These are phyloP conservation scores for Sanderia malayensis DNA, from an alignment of 30 jellyfish, hydroid and myxozoan species.

Conservation along the genomic window DNA sequence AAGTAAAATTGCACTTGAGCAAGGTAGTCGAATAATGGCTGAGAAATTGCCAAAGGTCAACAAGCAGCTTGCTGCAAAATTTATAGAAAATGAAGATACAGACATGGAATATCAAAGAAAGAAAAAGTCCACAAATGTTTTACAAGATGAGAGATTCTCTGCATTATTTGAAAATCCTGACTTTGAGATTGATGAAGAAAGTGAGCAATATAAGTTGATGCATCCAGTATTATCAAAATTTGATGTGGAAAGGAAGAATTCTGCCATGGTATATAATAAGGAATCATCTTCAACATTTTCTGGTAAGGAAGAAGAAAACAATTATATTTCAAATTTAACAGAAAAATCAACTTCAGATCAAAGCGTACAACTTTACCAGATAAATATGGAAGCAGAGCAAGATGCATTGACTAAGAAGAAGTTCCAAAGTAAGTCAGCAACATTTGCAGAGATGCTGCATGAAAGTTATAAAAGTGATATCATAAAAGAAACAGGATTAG, in stretches of 20 bases:
- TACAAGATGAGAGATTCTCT: conserved; percentile 91
- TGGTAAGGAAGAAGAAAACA: conserved; percentile 57
- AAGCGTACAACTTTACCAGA: conserved; percentile 59
- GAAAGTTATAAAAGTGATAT: conserved; percentile 33
- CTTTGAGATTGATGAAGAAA: conserved; percentile 93
- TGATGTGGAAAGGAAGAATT: conserved; percentile 61
- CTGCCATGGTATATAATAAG: neutral
- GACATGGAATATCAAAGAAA: conserved; percentile 37
- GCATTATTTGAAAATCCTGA: conserved; percentile 89
- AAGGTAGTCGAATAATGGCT: conserved; percentile 76
- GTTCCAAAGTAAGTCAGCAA: too few species aligned
- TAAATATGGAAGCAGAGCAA: conserved; percentile 27
- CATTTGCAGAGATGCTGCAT: conserved; percentile 71
- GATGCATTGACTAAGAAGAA: neutral
- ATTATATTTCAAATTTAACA: conserved; percentile 39
- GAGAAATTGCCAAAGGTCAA: conserved; percentile 91
- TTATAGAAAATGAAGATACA: conserved; percentile 55
- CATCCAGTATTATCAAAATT: conserved; percentile 97
- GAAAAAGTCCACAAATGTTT: conserved; percentile 59
- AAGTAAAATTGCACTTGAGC: conserved; percentile 81
- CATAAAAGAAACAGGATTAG: conserved; percentile 64
- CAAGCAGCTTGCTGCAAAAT: conserved; percentile 82
- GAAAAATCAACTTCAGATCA: conserved; percentile 7
- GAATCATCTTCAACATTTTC: too few species aligned
- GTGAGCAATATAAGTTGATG: conserved; percentile 86